Evolutionary conservation across 1,140 invertebrate genomes (phyloP).

Genomic region (Brachionus sp.): DNA sequence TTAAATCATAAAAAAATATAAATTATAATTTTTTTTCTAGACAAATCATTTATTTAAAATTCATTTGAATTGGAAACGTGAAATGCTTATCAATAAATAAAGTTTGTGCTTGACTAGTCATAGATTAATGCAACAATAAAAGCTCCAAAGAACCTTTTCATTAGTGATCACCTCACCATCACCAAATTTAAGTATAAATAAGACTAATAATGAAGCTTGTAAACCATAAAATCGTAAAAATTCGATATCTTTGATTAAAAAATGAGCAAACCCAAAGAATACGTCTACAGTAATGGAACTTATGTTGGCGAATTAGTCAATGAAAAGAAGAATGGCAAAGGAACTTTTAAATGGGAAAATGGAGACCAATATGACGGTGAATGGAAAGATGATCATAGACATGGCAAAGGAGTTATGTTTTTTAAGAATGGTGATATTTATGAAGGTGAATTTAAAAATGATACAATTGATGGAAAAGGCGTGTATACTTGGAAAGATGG

Average conservation of each 20-base stretch:
- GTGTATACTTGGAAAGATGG: slow-evolving; percentile 24
- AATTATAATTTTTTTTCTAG: slow-evolving; percentile 6
- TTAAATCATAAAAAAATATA: not conserved
- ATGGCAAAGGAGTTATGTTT: slow-evolving; percentile 9
- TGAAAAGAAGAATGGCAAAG: slow-evolving; percentile 17
- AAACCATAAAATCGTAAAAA: not conserved
- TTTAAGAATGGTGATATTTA: not conserved
- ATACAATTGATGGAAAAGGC: slow-evolving; percentile 4
- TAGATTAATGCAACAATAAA: not conserved
- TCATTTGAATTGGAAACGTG: not conserved
- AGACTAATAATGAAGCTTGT: not conserved
- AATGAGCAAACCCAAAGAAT: slow-evolving; percentile 59
- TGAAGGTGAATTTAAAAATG: slow-evolving; percentile 2
- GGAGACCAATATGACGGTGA: slow-evolving; percentile 20
- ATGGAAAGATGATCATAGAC: slow-evolving; percentile 18
- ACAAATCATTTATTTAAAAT: not conserved
- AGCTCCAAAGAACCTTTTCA: not conserved
- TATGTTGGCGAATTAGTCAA: not conserved
- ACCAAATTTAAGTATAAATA: not conserved
- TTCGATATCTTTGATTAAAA: slow-evolving; percentile 50
- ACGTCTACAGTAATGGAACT: slow-evolving; percentile 52
- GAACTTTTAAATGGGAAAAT: slow-evolving; percentile 46
- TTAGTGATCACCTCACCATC: not conserved
- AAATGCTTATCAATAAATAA: not conserved
- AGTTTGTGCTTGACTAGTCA: not conserved